Conservation (phyloP, 2,113 vertebrate genomes). For the human region DNA sequence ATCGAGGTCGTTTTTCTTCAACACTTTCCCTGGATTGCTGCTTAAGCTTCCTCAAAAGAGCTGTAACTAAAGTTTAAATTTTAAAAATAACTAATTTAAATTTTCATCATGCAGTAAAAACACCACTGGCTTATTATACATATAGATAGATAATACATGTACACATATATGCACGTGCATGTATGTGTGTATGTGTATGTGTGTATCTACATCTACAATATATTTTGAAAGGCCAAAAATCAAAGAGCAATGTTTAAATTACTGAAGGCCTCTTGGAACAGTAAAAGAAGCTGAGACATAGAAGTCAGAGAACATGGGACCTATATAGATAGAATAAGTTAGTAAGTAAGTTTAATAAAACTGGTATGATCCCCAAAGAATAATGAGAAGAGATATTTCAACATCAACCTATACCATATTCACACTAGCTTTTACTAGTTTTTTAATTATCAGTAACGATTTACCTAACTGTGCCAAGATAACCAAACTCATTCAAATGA, state of each 20-base stretch:
- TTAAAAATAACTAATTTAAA: slow-evolving; percentile 4
- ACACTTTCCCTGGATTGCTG: slow-evolving; percentile 98
- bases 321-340: not conserved
- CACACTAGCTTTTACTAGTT: not conserved
- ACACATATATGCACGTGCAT: too few species aligned
- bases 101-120: not conserved
- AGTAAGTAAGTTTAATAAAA: not conserved
- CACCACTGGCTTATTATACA: not conserved
- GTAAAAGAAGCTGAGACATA: not conserved
- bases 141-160: not conserved
- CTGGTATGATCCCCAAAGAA: not conserved
- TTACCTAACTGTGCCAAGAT: not conserved
- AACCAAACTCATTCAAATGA: not conserved
- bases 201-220: not conserved
- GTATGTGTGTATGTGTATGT: not conserved
- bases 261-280: not conserved
- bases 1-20: slow-evolving; percentile 97
- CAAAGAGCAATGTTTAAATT: slow-evolving; percentile 8
- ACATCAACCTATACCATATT: not conserved
- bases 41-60: slow-evolving; percentile 97
- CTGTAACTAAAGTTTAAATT: slow-evolving; percentile 90
- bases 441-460: slow-evolving; percentile 3
- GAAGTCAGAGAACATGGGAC: not conserved
- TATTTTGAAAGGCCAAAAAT: not conserved
- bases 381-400: not conserved